A percentile compares a stretch with the other conserved stretches of the same genome.
These are phyloP conservation scores for Anadara kagoshimensis DNA, from an alignment of 1,140 invertebrate genomes.

Conservation along the genomic window DNA sequence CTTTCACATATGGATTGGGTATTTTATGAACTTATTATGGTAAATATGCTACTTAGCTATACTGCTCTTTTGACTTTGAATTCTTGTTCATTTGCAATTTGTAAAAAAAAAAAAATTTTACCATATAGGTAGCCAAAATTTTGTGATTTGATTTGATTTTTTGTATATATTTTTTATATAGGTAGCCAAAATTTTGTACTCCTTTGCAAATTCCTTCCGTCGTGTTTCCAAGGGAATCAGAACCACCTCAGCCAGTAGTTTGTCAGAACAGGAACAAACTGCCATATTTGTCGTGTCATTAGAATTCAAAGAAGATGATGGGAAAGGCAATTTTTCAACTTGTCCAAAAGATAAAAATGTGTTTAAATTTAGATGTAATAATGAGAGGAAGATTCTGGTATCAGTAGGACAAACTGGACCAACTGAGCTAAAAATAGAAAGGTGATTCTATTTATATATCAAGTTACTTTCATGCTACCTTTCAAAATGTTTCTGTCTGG, in stretches of 20 bases:
- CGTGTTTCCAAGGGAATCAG: constrained; percentile 71
- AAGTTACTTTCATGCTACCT: too few relatives aligned
- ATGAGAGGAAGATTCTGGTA: constrained; percentile 94
- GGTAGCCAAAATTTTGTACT: constrained; percentile 83
- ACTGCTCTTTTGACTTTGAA: too few relatives aligned
- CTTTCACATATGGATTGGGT: too few relatives aligned
- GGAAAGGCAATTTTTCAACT: constrained; percentile 84
- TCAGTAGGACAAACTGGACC: constrained; percentile 88
- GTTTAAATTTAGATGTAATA: constrained; percentile 93
- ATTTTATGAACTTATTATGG: too few relatives aligned
- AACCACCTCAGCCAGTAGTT: constrained; percentile 10
- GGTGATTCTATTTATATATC: constrained; percentile 51
- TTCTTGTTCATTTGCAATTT: too few relatives aligned
- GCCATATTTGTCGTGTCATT: constrained; percentile 87
- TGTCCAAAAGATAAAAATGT: constrained; percentile 93
- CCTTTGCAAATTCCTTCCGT: constrained; percentile 94
- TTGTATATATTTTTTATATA: too few relatives aligned
- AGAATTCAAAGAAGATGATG: constrained; percentile 86
- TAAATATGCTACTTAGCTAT: too few relatives aligned
- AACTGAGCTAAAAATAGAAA: constrained; percentile 72
- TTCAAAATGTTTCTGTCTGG: too few relatives aligned
- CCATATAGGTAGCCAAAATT: constrained; percentile 81
- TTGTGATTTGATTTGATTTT: too few relatives aligned
- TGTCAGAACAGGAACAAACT: constrained; percentile 60
- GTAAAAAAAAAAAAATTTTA: too few relatives aligned